These are phyloP conservation scores for Manduca sexta DNA, from an alignment of 1,140 invertebrate species.

Conservation along the genomic window DNA sequence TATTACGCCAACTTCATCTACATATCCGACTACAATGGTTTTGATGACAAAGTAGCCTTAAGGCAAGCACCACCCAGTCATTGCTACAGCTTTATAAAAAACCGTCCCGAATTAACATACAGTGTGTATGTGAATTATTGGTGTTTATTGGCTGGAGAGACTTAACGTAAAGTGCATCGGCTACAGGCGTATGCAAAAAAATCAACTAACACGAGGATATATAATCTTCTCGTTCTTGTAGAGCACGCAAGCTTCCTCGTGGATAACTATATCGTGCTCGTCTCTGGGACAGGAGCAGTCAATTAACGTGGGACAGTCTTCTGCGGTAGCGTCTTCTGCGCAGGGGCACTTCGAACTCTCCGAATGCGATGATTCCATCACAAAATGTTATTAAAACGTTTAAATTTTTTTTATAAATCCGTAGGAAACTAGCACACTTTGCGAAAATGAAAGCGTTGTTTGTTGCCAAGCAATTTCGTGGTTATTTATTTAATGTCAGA, in stretches of 20 bases:
- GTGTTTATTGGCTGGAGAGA: too few species aligned
- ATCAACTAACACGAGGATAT: constrained; percentile 31
- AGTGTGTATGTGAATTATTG: too few species aligned
- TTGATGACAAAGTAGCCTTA: too few species aligned
- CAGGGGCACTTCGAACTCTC: constrained; percentile 18
- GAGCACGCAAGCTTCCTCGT: constrained; percentile 36
- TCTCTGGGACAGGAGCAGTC: constrained; percentile 34
- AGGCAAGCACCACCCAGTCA: too few species aligned
- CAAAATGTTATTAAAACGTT: background rate
- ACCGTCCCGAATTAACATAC: too few species aligned
- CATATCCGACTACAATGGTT: too few species aligned
- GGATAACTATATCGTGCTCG: constrained; percentile 35
- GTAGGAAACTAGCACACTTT: too few species aligned
- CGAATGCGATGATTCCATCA: background rate
- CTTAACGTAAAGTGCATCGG: too few species aligned
- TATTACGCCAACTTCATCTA: too few species aligned
- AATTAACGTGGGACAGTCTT: constrained; percentile 6
- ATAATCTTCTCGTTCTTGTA: constrained; percentile 46
- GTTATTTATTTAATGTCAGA: too few species aligned
- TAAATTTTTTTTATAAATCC: background rate
- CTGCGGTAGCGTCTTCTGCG: constrained; percentile 12
- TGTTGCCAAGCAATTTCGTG: constrained; percentile 25
- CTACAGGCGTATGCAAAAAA: background rate
- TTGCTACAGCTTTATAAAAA: too few species aligned
- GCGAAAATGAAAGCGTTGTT: constrained; percentile 10